Base-by-base conservation (phyloP, 1,140 invertebrate genomes). In the Brachionus rubens region DNA sequence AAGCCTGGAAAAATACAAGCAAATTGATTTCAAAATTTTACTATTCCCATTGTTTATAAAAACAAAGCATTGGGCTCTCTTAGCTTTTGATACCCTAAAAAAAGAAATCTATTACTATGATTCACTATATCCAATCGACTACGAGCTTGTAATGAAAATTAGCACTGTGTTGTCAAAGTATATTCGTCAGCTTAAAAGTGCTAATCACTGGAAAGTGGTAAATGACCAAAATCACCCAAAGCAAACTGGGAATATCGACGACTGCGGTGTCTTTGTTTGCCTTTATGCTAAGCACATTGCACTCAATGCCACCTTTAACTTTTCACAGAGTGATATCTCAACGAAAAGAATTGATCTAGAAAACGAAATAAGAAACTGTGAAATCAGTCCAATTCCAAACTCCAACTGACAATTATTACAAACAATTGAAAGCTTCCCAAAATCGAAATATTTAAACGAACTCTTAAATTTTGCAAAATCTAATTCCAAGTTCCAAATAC, bases 11-110 rank as follows among this genome's bases (percentile, higher is more conserved):
- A 52, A 52, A 52, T 52, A 52, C 48, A 52, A 52, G 28, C 24
- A 52, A 52, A 21, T 52, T 52, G 7, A 24, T 52, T 52, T 52
- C 48, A 26, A 52, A 26, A 52, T 52, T 52, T 7, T 52, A 26
- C 28, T 52, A 26, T 52, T 52, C 48, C 48, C 48, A 52, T 52
- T 52, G 28, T 52, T 52, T 52, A 52, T 52, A 52, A 52, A 52
- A 26, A 52, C 48, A 26, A 52, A 52, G 24, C 48, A 52, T 26
- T 52, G 48, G 48, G 48, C 48, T 52, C 48, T 52, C 28, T 50
- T 50, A 50, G 48, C 16, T 24, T 50, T 50, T 24, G 26, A 50
- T 21, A 50, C 26, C 26, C 48, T 24, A 50, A 50, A 50, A 50
- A 50, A 24, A 50, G 48, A 50, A 50, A 50, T 50, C 21, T 50